Percentiles rank a stretch among this genome's conserved stretches.
Evolutionary conservation across 2,888 invertebrate genomes (phyloP).

Genomic region (Scotopteryx bipunctaria): DNA sequence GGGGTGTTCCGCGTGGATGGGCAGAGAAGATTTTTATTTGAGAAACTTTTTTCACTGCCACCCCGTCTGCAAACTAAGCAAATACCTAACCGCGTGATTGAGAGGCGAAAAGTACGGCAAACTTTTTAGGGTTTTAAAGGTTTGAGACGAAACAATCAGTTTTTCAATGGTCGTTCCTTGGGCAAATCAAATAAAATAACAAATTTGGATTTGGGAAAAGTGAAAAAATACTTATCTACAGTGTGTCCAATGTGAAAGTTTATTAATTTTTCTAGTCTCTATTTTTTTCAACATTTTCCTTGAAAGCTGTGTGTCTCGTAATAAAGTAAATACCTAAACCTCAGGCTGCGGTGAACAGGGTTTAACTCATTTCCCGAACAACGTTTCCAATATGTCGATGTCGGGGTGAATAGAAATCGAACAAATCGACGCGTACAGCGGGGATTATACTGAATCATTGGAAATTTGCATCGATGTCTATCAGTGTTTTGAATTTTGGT

Average conservation of each 20-base stretch:
- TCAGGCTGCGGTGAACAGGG: slow-evolving; percentile 70
- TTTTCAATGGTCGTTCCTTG: too few relatives aligned
- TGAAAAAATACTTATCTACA: too few relatives aligned
- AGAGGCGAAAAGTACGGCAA: slow-evolving; percentile 36
- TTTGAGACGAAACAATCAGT: too few relatives aligned
- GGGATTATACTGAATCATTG: slow-evolving; percentile 54
- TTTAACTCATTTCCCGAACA: slow-evolving; percentile 78
- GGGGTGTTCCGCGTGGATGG: slow-evolving; percentile 62
- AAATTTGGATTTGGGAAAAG: too few relatives aligned
- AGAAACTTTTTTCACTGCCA: slow-evolving; percentile 74
- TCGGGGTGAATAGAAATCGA: slow-evolving; percentile 68
- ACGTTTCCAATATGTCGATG: slow-evolving; percentile 74
- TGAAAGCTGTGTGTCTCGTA: slow-evolving; percentile 45
- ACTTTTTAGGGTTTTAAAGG: not conserved
- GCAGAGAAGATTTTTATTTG: slow-evolving; percentile 74
- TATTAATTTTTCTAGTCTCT: not conserved
- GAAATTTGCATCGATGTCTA: not conserved
- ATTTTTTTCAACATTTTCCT: slow-evolving; percentile 17
- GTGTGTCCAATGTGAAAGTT: too few relatives aligned
- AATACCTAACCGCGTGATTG: slow-evolving; percentile 58
- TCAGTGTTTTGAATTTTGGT: slow-evolving; percentile 4
- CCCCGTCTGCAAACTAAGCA: slow-evolving; percentile 80
- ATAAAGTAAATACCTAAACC: slow-evolving; percentile 65
- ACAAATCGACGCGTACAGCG: slow-evolving; percentile 53
- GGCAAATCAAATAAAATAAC: too few relatives aligned